Conservation (phyloP, 2,888 invertebrate species). For the Heliconius sara region DNA sequence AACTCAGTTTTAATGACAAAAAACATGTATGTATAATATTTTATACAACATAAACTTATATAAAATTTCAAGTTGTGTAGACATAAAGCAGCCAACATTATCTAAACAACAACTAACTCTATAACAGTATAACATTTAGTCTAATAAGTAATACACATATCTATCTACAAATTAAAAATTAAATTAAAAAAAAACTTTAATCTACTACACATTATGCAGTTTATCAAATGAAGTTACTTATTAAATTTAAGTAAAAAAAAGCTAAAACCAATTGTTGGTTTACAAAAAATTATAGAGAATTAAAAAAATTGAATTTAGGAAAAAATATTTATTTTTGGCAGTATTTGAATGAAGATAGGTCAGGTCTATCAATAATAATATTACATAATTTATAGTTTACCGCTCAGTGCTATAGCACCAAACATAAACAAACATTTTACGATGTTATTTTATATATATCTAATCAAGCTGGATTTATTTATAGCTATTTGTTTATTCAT, state of each 20-base stretch:
- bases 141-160: not conserved
- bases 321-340: not conserved
- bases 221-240: not conserved
- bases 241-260: not conserved
- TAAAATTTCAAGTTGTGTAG: not conserved
- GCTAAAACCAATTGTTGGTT: not conserved
- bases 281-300: not conserved
- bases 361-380: not conserved
- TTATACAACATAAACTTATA: not conserved
- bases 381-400: conserved; percentile 6
- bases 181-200: not conserved
- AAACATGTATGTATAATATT: not conserved
- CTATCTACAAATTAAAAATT: not conserved
- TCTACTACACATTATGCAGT: not conserved
- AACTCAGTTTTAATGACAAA: not conserved
- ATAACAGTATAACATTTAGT: not conserved
- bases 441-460: conserved; percentile 2
- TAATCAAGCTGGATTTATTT: conserved; percentile 6
- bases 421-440: conserved; percentile 12
- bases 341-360: not conserved
- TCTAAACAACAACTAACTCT: not conserved
- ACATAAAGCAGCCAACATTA: not conserved
- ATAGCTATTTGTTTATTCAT: conserved; percentile 2
- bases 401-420: not conserved
- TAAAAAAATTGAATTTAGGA: not conserved